Evolutionary conservation across 2,888 invertebrate species (phyloP), one percentile per base, ranked within the genome.

Genomic region (Acanthosepion esculentum): DNA sequence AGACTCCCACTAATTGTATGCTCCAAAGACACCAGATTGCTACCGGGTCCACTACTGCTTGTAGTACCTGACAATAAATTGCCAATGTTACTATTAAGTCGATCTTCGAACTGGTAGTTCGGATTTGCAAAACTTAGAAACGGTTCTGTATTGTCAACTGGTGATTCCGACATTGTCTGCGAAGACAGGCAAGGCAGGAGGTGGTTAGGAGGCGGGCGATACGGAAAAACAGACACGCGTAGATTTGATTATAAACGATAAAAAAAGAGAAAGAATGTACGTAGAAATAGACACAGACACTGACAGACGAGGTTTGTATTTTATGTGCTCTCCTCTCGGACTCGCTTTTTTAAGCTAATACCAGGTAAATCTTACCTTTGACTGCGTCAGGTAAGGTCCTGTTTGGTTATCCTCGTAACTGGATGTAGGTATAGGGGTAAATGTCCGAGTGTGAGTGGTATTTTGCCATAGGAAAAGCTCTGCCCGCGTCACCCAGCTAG

Each of bases 91-190:
- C 96, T 96, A 94, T 96, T 96, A 78, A 96, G 95, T 64, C 96
- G 95, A 94, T 96, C 97, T 48, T 96, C 96, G 97, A 98, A 98
- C 97, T 98, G 98, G 98, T 99, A 99, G 98, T 99, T 99, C 53
- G 99, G 99, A 97, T 99, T 99, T 98, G 99, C 98, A 98, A 99
- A 99, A 96, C 99, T 99, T 97, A 97, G 96, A 95, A 99, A 96
- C 23, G 96, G 55, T 41, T 94, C 94, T 20, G 94, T 94, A 26
- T 94, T 93, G 48, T 93, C 93, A 48, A 93, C 53, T n/a, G 93
- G 93, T 48, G 93, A 93, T 26, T 93, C 93, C 93, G 93, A 93
- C 93, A 93, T 93, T 78, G 78, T 78, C 78, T 78, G 78, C 3
- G 12, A 18, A 78, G 78, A 78, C 78, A 78, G 78, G 78, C 78